Percentiles rank a stretch among this genome's conserved stretches.
Evolutionary conservation across 2,113 vertebrate genomes (phyloP).

Genomic region (Galemys pyrenaicus): DNA sequence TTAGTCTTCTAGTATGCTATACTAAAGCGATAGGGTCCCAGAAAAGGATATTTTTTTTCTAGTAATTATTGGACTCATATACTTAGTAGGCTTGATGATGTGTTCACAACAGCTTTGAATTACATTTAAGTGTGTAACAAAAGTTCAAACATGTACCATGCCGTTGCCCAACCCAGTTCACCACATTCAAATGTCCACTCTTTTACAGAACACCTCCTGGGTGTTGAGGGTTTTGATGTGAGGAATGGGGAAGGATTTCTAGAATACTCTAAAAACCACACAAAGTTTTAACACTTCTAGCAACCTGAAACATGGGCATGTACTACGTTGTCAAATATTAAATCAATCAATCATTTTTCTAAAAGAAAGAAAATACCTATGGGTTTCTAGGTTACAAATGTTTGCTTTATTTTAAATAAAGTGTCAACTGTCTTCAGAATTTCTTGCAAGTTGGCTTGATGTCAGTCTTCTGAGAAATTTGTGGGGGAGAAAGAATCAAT

Average conservation of each 20-base stretch:
- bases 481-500: not conserved
- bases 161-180: not conserved
- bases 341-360: not conserved
- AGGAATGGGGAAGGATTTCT: not conserved
- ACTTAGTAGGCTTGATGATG: not conserved
- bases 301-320: not conserved
- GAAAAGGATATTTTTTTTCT: not conserved
- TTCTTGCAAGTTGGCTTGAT: not conserved
- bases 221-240: not conserved
- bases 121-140: not conserved
- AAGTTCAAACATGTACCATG: not conserved
- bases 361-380: not conserved
- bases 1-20: not conserved
- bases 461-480: not conserved
- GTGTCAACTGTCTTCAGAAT: not conserved
- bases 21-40: not conserved
- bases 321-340: not conserved
- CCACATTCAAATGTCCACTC: not conserved
- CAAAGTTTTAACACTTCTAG: not conserved
- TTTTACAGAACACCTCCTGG: not conserved
- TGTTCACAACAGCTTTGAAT: not conserved
- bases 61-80: not conserved
- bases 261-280: not conserved
- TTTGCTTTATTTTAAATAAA: slow-evolving; percentile 33
- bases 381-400: not conserved